Conservation (phyloP, 2,888 invertebrate genomes). For the Dolichomitus sp. region DNA sequence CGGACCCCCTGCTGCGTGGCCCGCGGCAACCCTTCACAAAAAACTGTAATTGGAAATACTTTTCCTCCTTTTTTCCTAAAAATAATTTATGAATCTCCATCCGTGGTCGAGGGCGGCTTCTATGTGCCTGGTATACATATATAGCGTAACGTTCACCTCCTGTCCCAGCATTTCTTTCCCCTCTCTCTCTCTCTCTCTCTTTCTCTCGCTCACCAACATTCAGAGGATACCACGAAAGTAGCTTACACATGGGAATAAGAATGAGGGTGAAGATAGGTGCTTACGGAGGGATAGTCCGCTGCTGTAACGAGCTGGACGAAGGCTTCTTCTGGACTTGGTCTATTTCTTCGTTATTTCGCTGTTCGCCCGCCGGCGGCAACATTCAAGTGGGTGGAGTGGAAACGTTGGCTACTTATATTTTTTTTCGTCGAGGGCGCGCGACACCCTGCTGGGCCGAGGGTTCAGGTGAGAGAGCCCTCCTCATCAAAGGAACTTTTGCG, state of each 20-base stretch:
- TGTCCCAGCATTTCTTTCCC: constrained; percentile 46
- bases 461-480: constrained; percentile 75
- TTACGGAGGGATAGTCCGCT: constrained; percentile 1
- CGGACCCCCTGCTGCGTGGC: constrained; percentile 86
- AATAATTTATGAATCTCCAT: constrained; percentile 86
- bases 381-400: constrained; percentile 44
- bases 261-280: constrained; percentile 54
- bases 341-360: constrained; percentile 47
- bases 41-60: constrained; percentile 87
- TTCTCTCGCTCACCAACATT: constrained; percentile 31
- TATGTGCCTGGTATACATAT: constrained; percentile 45
- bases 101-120: constrained; percentile 67
- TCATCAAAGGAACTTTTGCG: constrained; percentile 66
- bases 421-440: constrained; percentile 62
- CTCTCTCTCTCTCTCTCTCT: constrained; percentile 37
- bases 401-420: constrained; percentile 49
- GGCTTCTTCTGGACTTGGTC: constrained; percentile 44
- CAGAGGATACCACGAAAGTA: constrained; percentile 58
- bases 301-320: constrained; percentile 58
- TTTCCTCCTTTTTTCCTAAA: constrained; percentile 86
- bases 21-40: constrained; percentile 86
- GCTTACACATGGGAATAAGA: constrained; percentile 55
- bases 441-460: constrained; percentile 80
- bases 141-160: constrained; percentile 39
- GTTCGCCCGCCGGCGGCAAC: constrained; percentile 10